Evolutionary conservation across 2,888 invertebrate species (phyloP), one percentile per base, ranked within the genome.

Genomic region (Altica lythri): DNA sequence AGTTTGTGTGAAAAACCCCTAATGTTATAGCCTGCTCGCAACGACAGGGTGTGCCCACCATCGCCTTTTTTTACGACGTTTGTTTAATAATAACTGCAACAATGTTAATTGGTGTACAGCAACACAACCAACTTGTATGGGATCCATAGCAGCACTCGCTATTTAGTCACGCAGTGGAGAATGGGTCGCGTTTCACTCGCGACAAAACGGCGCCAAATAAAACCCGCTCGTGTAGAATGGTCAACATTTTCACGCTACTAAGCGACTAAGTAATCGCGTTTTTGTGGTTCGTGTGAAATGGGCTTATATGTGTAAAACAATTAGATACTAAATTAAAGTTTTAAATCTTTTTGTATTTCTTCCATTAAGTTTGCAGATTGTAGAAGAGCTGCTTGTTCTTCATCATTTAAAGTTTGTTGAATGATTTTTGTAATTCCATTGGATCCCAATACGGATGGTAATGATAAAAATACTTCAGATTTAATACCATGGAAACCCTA

Each of bases 401-500:
- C 73, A 0, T 81, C 80, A 0, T 85, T 87, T 55, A 92, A 79
- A 25, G 84, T 83, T 75, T 90, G 90, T 49, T 86, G 82, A 44
- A 93, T 84, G 57, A 91, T 78, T 66, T 86, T 83, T 0, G 83
- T 83, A 1, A 93, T 83, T 25, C 90, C 91, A 53, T 81, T 80
- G 61, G 81, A 78, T 25, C 88, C 87, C 48, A 94, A 72, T 12
- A 89, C 84, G 67, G 89, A 88, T 3, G 95, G 95, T 54, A 95
- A 76, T 0, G 94, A 94, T 44, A 95, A 79, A 76, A 89, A 95
- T 8, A 94, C 90, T 59, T 94, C 92, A 25, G 89, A 82, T 0
- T 84, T 79, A 61, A 95, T 88, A 13, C 87, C 90, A 70, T 93
- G 91, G 66, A 85, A 80, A 37, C 90, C 92, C 92, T 94, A 13